These are phyloP conservation scores for Paramormyrops kingsleyae DNA, from an alignment of 2,113 vertebrate species.

Conservation along the genomic window DNA sequence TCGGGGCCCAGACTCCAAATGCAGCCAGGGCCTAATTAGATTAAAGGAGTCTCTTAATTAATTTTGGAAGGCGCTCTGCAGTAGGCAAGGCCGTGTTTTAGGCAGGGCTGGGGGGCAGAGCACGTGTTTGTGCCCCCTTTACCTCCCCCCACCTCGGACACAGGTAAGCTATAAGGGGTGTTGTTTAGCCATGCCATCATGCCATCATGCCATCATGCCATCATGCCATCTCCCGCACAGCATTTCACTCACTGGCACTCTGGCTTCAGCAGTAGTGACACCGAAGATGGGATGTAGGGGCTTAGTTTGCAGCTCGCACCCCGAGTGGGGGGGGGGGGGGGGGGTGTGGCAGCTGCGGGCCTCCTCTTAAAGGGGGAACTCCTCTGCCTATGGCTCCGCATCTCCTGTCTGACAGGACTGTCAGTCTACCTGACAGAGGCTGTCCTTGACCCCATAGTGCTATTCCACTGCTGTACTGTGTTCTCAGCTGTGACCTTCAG, in stretches of 20 bases:
- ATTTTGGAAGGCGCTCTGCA: slow-evolving; percentile 21
- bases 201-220: too few relatives aligned
- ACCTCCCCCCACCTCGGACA: neutral
- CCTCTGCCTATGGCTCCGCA: neutral
- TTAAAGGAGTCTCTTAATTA: slow-evolving; percentile 30
- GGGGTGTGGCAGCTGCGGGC: too few relatives aligned
- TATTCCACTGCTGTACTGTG: neutral
- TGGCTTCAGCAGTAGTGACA: neutral
- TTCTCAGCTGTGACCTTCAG: neutral
- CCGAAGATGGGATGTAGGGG: neutral
- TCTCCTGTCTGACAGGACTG: neutral
- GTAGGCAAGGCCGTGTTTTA: neutral
- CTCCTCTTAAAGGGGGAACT: too few relatives aligned
- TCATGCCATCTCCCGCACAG: neutral
- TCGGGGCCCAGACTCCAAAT: slow-evolving; percentile 23
- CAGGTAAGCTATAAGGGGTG: neutral
- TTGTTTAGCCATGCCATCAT: neutral
- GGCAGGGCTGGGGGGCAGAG: neutral
- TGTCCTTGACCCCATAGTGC: neutral
- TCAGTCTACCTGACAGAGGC: neutral
- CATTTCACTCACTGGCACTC: neutral
- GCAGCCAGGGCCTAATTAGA: slow-evolving; percentile 27
- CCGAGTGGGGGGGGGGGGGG: too few relatives aligned
- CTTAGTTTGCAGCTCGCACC: too few relatives aligned
- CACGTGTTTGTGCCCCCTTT: neutral